phyloP scores from a whole-genome alignment of 2,113 vertebrate genomes.

The cat (Felis catus) region F.catus_Fca126_mat1.0 CM031420.1:29861501-29862000 shows the following conservation, averaged over 20 bases:
- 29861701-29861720: neutral
- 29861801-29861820: neutral
- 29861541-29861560: neutral
- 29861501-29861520: neutral
- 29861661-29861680: neutral
- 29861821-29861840: neutral
- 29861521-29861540: too few species aligned
- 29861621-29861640: neutral
- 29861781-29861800: neutral
- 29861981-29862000: neutral
- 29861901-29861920: neutral
- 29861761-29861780: slow-evolving; percentile 25
- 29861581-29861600: neutral
- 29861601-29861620: neutral
- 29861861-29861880: neutral
- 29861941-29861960: neutral
- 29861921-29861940: neutral
- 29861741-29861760: neutral
- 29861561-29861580: neutral
- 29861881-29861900: neutral
- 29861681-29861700: slow-evolving; percentile 25
- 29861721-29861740: slow-evolving; percentile 59
- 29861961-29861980: neutral
- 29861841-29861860: neutral
- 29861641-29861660: neutral